Base-by-base conservation (phyloP, 2,888 invertebrate genomes). In the Endomychus coccineus region DNA sequence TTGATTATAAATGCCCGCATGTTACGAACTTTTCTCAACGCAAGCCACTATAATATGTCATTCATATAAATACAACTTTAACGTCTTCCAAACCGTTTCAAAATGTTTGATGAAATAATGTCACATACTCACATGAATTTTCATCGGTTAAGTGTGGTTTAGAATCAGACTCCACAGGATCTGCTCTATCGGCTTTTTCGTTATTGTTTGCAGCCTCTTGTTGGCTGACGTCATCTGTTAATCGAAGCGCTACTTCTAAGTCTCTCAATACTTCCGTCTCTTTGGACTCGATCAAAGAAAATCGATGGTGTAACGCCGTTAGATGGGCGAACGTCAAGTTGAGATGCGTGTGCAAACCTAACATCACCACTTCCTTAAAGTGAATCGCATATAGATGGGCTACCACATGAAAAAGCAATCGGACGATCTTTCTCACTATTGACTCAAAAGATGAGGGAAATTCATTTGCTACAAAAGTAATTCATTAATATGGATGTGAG, bases 301-400 rank as follows among this genome's bases (percentile, higher is more conserved):
- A 95, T 67, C 89, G 83, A 66, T 85, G 75, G 65, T 81, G 79
- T 56, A 82, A 71, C 60, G 80, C 86, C 60, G 90, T 90, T 69
- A 96, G 82, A 74, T 96, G 95, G 70, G 89, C 89, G 75, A 94
- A 95, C 58, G 96, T 87, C 72, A 91, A 84, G 76, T 96, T 95
- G 69, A 96, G 82, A 73, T 96, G 95, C 64, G 90, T 85, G 74
- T 95, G 94, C 66, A 96, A 77, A 56, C 88, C 86, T 68, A 96
- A 78, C 67, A 89, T 77, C 64, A 89, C 86, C 59, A 95, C 83
- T 75, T 94, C 90, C 70, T 88, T 81, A 77, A 94, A 95, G 79
- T 97, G 96, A 71, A 89, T 86, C 68, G 92, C 91, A 76, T 96
- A 95, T 69, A 96, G 77, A 76, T 97, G 96, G 69, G 94, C 94